Percentiles rank a stretch among this genome's conserved stretches.
Conservation (phyloP, 2,113 vertebrate genomes). For the Psittacus erithacus region DNA sequence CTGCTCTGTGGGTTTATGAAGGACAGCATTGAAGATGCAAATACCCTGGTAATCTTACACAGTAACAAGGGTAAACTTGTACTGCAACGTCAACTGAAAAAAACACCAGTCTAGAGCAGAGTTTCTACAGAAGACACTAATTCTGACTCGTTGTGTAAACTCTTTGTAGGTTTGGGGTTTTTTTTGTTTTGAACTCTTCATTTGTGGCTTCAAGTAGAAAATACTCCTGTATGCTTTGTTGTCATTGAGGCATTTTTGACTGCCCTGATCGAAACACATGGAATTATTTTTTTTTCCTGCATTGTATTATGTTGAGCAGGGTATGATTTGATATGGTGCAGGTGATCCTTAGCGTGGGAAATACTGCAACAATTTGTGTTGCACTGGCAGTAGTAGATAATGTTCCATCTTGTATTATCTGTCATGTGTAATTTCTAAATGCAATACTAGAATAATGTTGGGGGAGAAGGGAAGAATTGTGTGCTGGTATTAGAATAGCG, state of each 20-base stretch:
- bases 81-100: not conserved
- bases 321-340: not conserved
- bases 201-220: not conserved
- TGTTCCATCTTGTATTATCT: not conserved
- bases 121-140: not conserved
- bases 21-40: slow-evolving; percentile 3
- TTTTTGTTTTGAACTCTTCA: not conserved
- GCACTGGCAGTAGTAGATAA: not conserved
- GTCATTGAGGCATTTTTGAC: not conserved
- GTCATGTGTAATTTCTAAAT: slow-evolving; percentile 13
- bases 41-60: not conserved
- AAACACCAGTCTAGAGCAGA: not conserved
- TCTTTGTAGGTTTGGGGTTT: not conserved
- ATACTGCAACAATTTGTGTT: not conserved
- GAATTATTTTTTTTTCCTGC: not conserved
- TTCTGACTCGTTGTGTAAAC: not conserved
- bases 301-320: not conserved
- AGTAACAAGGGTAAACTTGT: not conserved
- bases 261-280: not conserved
- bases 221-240: not conserved
- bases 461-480: not conserved
- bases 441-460: not conserved
- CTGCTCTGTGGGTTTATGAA: not conserved
- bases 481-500: not conserved
- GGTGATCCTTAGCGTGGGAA: not conserved